phyloP scores from a whole-genome alignment of 2,113 vertebrate species.

The Microtus oregoni region DNA sequence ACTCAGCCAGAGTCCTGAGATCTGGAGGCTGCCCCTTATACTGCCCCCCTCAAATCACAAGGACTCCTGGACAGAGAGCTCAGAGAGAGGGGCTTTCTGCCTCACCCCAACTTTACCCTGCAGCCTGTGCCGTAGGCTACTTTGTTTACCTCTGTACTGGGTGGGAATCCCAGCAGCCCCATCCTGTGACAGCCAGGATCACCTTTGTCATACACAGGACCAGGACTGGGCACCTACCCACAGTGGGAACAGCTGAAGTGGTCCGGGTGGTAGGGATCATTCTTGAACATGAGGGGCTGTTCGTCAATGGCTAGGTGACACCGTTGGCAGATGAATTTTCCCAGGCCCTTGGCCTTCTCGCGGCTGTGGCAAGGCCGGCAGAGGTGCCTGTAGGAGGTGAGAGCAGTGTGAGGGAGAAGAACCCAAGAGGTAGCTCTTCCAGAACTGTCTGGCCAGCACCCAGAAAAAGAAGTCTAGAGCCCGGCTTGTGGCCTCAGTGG shows the following conservation, averaged over 20 bases:
- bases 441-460: neutral
- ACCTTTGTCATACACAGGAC: neutral
- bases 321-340: constrained; percentile 89
- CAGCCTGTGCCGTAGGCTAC: neutral
- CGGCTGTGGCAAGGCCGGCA: constrained; percentile 88
- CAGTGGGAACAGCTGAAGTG: constrained; percentile 90
- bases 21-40: neutral
- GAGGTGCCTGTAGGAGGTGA: constrained; percentile 83
- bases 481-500: neutral
- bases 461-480: neutral
- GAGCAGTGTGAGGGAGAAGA: accelerated
- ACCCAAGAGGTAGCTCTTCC: too few species aligned
- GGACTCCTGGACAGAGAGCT: neutral
- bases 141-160: accelerated
- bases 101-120: accelerated
- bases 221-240: constrained; percentile 78
- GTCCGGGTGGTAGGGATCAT: constrained; percentile 88
- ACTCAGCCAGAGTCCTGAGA: neutral
- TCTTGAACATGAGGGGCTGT: constrained; percentile 88
- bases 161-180: neutral
- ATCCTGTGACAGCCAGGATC: too few species aligned
- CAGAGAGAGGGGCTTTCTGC: neutral
- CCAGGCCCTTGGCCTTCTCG: constrained; percentile 89
- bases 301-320: constrained; percentile 90
- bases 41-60: neutral